Evolutionary conservation across 2,113 vertebrate species (phyloP).

Genomic region (Callipepla californica): DNA sequence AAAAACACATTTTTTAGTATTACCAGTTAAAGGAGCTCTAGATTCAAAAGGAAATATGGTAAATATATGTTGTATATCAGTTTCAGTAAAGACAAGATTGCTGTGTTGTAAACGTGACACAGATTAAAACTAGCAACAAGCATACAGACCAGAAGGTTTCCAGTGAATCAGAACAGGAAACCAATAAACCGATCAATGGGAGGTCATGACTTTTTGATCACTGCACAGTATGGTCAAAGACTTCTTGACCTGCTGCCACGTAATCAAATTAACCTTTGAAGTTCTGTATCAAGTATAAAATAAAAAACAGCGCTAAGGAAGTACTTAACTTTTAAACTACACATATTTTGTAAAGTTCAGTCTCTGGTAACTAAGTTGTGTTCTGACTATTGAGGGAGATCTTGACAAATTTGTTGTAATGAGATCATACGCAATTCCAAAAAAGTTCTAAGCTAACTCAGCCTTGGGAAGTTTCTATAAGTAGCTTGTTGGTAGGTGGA

Average conservation of each 20-base stretch:
- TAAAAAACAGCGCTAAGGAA: slow-evolving; percentile 42
- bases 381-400: neutral
- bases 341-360: neutral
- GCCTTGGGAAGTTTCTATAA: neutral
- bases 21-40: slow-evolving; percentile 43
- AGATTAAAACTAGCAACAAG: slow-evolving; percentile 75
- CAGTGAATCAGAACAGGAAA: slow-evolving; percentile 88
- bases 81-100: slow-evolving; percentile 44
- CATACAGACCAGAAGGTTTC: slow-evolving; percentile 77
- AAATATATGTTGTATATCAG: slow-evolving; percentile 38
- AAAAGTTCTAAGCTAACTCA: neutral
- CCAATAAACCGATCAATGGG: slow-evolving; percentile 77
- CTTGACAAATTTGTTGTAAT: neutral
- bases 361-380: neutral
- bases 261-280: slow-evolving; percentile 69
- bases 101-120: slow-evolving; percentile 74
- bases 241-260: slow-evolving; percentile 67
- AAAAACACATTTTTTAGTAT: neutral
- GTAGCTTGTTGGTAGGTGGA: neutral
- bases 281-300: slow-evolving; percentile 64
- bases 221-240: slow-evolving; percentile 51
- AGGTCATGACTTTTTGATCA: slow-evolving; percentile 83
- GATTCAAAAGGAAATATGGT: slow-evolving; percentile 45
- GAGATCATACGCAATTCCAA: neutral
- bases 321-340: neutral